Conservation (phyloP, 2,797 vertebrate species). For the Pygocentrus nattereri region DNA sequence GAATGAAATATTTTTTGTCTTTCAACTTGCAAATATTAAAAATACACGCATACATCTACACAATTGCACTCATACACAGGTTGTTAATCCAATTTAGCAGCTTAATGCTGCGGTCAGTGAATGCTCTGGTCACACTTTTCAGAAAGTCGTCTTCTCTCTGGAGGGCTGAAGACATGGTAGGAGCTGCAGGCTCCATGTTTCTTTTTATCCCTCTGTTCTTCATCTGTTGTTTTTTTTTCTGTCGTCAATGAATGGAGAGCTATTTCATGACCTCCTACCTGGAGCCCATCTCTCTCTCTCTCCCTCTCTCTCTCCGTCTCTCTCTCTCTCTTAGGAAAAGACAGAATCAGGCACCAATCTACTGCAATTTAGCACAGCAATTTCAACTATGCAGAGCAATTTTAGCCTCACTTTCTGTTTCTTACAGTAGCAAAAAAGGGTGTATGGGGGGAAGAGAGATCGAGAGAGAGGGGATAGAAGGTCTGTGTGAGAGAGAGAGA, state of each 20-base stretch:
- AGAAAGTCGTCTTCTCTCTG: not conserved
- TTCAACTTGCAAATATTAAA: too few relatives aligned
- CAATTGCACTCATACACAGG: conserved; percentile 1
- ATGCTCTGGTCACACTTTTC: not conserved
- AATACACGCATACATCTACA: not conserved
- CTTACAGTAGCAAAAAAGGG: conserved; percentile 44
- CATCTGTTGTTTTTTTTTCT: conserved; percentile 32
- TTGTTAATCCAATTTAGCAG: not conserved
- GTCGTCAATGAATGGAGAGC: conserved; percentile 34
- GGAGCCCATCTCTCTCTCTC: conserved; percentile 33
- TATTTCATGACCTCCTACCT: conserved; percentile 47
- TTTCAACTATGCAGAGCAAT: conserved; percentile 63
- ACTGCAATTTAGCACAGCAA: conserved; percentile 64
- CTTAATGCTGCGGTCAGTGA: not conserved
- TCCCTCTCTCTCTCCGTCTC: conserved; percentile 28
- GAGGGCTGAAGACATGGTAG: not conserved
- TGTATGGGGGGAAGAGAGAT: not conserved
- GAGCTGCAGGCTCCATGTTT: not conserved
- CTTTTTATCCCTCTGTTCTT: conserved; percentile 12
- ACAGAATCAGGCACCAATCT: conserved; percentile 61
- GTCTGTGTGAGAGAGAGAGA: not conserved
- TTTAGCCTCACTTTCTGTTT: conserved; percentile 38
- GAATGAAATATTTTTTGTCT: too few relatives aligned
- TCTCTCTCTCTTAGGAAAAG: conserved; percentile 45
- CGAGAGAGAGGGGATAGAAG: not conserved